A percentile compares a stretch with the other conserved stretches of the same genome.
Evolutionary conservation across 2,113 vertebrate genomes (phyloP).

Genomic region (Marmota flaviventris): DNA sequence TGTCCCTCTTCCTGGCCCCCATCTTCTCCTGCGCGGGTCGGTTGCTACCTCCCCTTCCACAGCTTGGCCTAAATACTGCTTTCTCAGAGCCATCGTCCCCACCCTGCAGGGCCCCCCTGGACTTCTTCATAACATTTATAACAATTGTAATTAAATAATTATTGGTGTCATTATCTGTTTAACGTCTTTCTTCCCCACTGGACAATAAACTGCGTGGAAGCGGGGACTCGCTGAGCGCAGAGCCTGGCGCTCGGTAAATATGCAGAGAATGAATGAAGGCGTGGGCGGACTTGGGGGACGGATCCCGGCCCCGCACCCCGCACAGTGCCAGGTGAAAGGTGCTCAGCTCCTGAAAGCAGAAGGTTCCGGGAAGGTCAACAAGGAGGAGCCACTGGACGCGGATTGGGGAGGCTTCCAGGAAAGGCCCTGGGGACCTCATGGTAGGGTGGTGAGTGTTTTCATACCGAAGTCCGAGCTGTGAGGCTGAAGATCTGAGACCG

Average conservation of each 20-base stretch:
- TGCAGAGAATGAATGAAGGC: neutral
- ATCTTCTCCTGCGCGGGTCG: fast-evolving
- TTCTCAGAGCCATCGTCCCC: neutral
- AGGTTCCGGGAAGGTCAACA: neutral
- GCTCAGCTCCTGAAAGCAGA: neutral
- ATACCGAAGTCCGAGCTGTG: neutral
- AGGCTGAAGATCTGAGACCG: neutral
- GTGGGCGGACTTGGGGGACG: neutral
- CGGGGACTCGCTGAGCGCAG: slow-evolving; percentile 28
- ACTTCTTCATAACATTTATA: slow-evolving; percentile 80
- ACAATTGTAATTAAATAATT: slow-evolving; percentile 83
- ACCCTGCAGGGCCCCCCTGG: slow-evolving; percentile 43
- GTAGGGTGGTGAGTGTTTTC: neutral
- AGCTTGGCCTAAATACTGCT: neutral
- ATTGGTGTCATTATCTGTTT: slow-evolving; percentile 82
- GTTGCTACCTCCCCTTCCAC: neutral
- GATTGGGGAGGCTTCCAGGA: slow-evolving; percentile 1
- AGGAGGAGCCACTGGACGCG: neutral
- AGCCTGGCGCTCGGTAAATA: neutral
- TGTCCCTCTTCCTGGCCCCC: neutral
- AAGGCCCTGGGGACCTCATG: neutral
- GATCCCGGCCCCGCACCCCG: neutral
- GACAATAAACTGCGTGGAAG: slow-evolving; percentile 74
- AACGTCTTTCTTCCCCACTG: slow-evolving; percentile 79
- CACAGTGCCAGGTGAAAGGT: neutral